Conservation (phyloP, 2,888 invertebrate genomes). For the Scaptomyza caliginosa region DNA sequence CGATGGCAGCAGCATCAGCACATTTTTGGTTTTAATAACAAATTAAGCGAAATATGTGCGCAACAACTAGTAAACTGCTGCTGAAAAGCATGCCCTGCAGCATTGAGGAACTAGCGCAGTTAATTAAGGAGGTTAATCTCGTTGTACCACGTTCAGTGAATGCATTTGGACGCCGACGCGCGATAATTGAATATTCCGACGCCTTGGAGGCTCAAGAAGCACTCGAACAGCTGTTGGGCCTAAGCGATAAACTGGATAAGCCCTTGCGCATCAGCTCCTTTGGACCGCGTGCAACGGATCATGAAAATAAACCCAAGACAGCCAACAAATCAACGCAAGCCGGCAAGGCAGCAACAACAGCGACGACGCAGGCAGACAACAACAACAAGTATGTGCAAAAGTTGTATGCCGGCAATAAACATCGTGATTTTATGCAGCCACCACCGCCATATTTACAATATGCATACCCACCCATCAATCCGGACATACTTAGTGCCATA, state of each 20-base stretch:
- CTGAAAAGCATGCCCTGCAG: slow-evolving; percentile 77
- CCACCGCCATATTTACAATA: slow-evolving; percentile 91
- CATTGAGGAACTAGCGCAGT: slow-evolving; percentile 56
- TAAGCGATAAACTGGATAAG: slow-evolving; percentile 54
- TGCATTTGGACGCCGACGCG: slow-evolving; percentile 71
- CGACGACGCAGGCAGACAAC: slow-evolving; percentile 76
- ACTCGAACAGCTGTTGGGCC: slow-evolving; percentile 47
- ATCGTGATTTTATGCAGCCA: slow-evolving; percentile 89
- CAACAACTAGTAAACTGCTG: slow-evolving; percentile 59
- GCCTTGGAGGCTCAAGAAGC: slow-evolving; percentile 56
- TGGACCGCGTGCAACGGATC: slow-evolving; percentile 25
- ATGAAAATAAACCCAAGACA: neutral
- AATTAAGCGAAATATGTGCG: slow-evolving; percentile 21
- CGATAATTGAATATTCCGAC: slow-evolving; percentile 62
- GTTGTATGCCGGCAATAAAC: slow-evolving; percentile 86
- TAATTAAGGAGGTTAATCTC: slow-evolving; percentile 59
- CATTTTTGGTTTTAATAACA: slow-evolving; percentile 11
- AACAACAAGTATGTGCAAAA: slow-evolving; percentile 85
- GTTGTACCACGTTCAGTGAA: slow-evolving; percentile 57
- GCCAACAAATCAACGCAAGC: slow-evolving; percentile 58
- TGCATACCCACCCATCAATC: slow-evolving; percentile 91
- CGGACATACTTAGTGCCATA: slow-evolving; percentile 90
- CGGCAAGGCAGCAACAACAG: neutral
- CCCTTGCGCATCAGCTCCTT: slow-evolving; percentile 58
- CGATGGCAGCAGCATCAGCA: neutral